Percentiles rank a stretch among this genome's conserved stretches.
Conservation (phyloP, 1,140 invertebrate species). For the Reticulitermes speratus region DNA sequence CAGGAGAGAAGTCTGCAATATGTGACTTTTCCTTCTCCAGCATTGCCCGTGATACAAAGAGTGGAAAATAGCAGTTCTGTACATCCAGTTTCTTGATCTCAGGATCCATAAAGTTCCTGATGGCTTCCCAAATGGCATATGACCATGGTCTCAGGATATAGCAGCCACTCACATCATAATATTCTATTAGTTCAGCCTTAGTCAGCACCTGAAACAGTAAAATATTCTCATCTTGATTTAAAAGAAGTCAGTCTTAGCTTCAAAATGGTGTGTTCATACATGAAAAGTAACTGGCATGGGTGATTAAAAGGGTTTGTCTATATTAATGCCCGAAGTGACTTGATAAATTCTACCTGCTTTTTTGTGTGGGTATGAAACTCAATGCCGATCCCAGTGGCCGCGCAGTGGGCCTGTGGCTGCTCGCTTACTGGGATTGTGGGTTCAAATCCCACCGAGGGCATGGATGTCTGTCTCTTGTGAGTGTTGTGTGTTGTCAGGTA, state of each 20-base stretch:
- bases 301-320: too few relatives aligned
- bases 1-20: constrained; percentile 97
- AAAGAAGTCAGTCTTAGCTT: neutral
- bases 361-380: too few relatives aligned
- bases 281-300: too few relatives aligned
- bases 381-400: too few relatives aligned
- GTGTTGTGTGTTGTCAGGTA: too few relatives aligned
- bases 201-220: constrained; percentile 71
- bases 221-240: neutral
- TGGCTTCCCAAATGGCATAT: constrained; percentile 93
- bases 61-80: constrained; percentile 97
- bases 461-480: too few relatives aligned
- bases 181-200: constrained; percentile 98
- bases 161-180: constrained; percentile 99
- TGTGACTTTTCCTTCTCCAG: constrained; percentile 96
- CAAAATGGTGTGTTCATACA: too few relatives aligned
- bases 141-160: constrained; percentile 98
- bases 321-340: too few relatives aligned
- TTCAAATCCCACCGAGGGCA: too few relatives aligned
- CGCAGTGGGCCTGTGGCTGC: too few relatives aligned
- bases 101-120: constrained; percentile 84
- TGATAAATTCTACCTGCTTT: too few relatives aligned
- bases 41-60: constrained; percentile 89
- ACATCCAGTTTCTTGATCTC: constrained; percentile 93
- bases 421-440: too few relatives aligned